A percentile compares a stretch with the other conserved stretches of the same genome.
Conservation (phyloP, 2,888 invertebrate genomes). For the Lepidocyrtinus sp. region DNA sequence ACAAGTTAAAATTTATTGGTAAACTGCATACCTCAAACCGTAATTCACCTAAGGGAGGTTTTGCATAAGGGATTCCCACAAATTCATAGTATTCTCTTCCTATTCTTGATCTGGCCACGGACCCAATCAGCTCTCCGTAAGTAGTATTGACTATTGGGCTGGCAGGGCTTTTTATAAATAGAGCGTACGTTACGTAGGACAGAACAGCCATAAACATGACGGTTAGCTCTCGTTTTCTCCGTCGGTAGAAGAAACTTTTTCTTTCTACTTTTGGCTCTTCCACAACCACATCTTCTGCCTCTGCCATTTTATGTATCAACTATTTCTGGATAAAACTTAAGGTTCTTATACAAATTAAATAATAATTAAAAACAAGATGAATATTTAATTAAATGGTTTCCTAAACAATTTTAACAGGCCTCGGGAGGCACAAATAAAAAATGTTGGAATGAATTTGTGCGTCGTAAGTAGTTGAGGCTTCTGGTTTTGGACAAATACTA, state of each 20-base stretch:
- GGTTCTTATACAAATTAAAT: neutral
- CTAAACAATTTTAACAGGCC: no score
- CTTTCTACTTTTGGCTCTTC: neutral
- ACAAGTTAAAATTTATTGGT: neutral
- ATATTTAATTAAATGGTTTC: no score
- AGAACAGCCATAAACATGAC: slow-evolving; percentile 52
- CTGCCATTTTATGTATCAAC: neutral
- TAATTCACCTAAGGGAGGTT: slow-evolving; percentile 48
- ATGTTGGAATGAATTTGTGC: slow-evolving; percentile 21
- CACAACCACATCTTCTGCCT: neutral
- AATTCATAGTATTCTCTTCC: slow-evolving; percentile 55
- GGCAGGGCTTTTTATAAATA: slow-evolving; percentile 38
- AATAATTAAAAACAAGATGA: no score
- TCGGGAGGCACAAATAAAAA: neutral
- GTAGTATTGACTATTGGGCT: slow-evolving; percentile 59
- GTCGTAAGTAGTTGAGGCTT: no score
- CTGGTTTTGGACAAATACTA: no score
- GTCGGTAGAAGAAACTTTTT: slow-evolving; percentile 52
- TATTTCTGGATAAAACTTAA: slow-evolving; percentile 24
- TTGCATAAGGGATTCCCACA: slow-evolving; percentile 55
- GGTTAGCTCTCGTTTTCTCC: slow-evolving; percentile 58
- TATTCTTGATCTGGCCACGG: slow-evolving; percentile 49
- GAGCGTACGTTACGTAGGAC: slow-evolving; percentile 49
- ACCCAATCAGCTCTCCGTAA: slow-evolving; percentile 56
- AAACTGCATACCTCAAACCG: slow-evolving; percentile 55